Evolutionary conservation across 2,888 invertebrate genomes (phyloP).

Genomic region (Vesta saturnalis): DNA sequence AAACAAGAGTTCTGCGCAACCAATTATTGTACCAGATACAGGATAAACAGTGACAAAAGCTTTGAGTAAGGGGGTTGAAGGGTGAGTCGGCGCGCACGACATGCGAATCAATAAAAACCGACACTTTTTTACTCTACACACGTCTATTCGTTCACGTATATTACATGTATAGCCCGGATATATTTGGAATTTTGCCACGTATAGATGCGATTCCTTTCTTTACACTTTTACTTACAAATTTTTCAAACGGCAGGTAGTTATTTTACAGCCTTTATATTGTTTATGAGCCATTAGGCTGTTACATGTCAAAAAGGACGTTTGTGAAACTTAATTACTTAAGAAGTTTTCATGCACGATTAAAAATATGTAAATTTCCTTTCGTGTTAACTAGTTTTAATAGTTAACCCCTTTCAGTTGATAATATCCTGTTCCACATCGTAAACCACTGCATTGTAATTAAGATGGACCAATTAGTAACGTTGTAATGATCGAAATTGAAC

Average conservation of each 20-base stretch:
- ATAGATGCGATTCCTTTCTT: slow-evolving; percentile 25
- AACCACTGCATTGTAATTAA: slow-evolving; percentile 8
- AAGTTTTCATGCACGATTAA: slow-evolving; percentile 6
- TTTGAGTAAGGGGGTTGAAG: slow-evolving; percentile 44
- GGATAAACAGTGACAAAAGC: slow-evolving; percentile 58
- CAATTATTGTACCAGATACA: slow-evolving; percentile 58
- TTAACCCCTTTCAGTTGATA: not conserved
- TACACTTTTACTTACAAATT: slow-evolving; percentile 17
- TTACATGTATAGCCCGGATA: slow-evolving; percentile 42
- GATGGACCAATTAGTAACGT: not conserved
- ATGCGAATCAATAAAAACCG: slow-evolving; percentile 60
- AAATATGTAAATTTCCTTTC: slow-evolving; percentile 11
- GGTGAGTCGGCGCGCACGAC: slow-evolving; percentile 52
- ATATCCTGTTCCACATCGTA: not conserved
- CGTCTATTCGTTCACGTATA: slow-evolving; percentile 47
- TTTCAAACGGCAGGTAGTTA: slow-evolving; percentile 17
- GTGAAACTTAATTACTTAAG: slow-evolving; percentile 3
- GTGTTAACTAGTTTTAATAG: slow-evolving; percentile 4
- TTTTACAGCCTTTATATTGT: not conserved
- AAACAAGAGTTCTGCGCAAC: slow-evolving; percentile 57
- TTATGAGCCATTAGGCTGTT: not conserved
- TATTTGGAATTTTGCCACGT: slow-evolving; percentile 42
- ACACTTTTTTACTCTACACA: slow-evolving; percentile 56
- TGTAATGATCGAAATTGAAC: not conserved
- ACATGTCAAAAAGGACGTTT: not conserved